Evolutionary conservation across 2,888 invertebrate genomes (phyloP), one percentile per base, ranked within the genome.

Genomic region (Venusia cambrica): DNA sequence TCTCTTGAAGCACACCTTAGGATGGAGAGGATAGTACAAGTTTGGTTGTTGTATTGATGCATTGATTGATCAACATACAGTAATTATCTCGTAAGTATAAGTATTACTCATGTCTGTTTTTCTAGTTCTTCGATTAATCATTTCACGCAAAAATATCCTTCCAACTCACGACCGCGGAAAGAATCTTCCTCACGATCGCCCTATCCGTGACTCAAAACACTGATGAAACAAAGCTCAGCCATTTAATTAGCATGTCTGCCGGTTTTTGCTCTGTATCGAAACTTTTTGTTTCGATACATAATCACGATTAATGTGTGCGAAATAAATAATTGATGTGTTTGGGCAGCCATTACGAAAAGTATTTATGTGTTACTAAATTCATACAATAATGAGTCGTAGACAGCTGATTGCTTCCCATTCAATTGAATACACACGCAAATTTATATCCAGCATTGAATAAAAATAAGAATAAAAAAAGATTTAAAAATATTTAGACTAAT

Each of bases 81-180:
- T n/a, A n/a, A n/a, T n/a, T n/a, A n/a, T n/a, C n/a, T n/a, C n/a
- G n/a, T n/a, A n/a, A n/a, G n/a, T n/a, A n/a, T n/a, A n/a, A n/a
- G n/a, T n/a, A n/a, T 37, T 38, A 13, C 4, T 9, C 5, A 16
- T n/a, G 9, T 6, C 11, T 20, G 8, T 16, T 12, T 18, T 43
- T 10, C 38, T 59, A 57, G n/a, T n/a, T n/a, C n/a, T n/a, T 68
- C 65, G 56, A 60, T 48, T 48, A 33, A 47, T 43, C 49, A 44
- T 51, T 59, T 54, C 40, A 49, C 48, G 35, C 53, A 53, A 58
- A 56, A 57, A 57, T 22, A 48, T 29, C 37, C 57, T 51, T 53
- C 47, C 49, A 47, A 48, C 54, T 61, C 77, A 78, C 73, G 83
- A 83, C 56, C 61, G 50, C 80, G 83, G 80, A 81, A 64, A 69